Evolutionary conservation across 1,140 invertebrate genomes (phyloP), one percentile per base, ranked within the genome.

Genomic region (Trichonephila clavata): DNA sequence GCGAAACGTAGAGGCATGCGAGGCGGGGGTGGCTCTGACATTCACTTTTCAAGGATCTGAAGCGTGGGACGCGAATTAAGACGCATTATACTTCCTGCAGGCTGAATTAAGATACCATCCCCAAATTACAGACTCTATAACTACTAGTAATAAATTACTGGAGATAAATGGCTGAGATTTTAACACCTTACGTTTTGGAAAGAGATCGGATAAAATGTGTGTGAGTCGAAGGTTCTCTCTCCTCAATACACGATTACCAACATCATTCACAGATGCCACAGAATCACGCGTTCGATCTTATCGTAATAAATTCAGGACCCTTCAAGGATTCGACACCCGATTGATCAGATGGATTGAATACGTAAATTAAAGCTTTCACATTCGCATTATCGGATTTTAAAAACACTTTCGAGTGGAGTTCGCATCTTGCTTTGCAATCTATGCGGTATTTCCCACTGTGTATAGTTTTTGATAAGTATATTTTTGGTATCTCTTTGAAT

Each of bases 41-140:
- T 91, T 91, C 89, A 91, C 89, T 91, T 90, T 91, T 91, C 89
- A 91, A 91, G 89, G 77, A 91, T 83, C 57, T 83, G 77, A 91
- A 91, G 68, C 89, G 89, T 91, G 89, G 89, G 89, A 83, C 89
- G 77, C 77, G 89, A 91, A 91, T 91, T 91, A 91, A 91, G 89
- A 91, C 89, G 89, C 89, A 83, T 83, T 91, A 81, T 77, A 83
- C 59, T 91, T 63, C 89, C 77, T 91, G 77, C 89, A 63, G 68
- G 80, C 24, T 50, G 89, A 91, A 91, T 91, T 91, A 91, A 91
- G 89, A 91, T 91, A 91, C 71, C 50, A 91, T 91, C 89, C 89
- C 27, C 89, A 91, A 91, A 91, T 91, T 91, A 91, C 89, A 91
- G 89, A 83, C 89, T 91, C 21, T 91, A 32, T 91, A 91, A 91